These are phyloP conservation scores for Hippocampus mohnikei DNA, from an alignment of 2,113 vertebrate genomes.

Conservation along the genomic window DNA sequence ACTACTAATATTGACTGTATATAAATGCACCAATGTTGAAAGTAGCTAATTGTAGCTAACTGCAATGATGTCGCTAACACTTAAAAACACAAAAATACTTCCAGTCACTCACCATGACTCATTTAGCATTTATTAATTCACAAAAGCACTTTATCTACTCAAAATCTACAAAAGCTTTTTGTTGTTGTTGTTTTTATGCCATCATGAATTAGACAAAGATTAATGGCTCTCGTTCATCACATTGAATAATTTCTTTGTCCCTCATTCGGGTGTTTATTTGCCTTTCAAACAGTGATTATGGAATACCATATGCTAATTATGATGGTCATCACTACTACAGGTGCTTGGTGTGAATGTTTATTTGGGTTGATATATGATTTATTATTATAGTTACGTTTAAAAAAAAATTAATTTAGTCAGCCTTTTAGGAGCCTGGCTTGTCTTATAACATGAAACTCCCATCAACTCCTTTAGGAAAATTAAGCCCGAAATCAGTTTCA, in stretches of 20 bases:
- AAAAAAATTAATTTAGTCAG: neutral
- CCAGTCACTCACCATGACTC: neutral
- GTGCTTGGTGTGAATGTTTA: conserved; percentile 13
- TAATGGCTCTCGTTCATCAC: neutral
- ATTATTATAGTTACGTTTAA: too few species aligned
- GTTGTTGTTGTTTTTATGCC: too few species aligned
- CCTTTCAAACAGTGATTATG: neutral
- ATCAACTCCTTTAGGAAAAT: neutral
- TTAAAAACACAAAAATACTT: neutral
- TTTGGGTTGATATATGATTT: conserved; percentile 20
- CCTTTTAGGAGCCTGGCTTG: too few species aligned
- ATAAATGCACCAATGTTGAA: neutral
- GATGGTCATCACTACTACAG: neutral
- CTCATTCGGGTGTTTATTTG: conserved; percentile 1
- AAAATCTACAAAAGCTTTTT: neutral
- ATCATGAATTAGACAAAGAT: neutral
- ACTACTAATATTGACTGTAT: too few species aligned
- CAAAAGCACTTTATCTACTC: neutral
- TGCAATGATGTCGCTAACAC: neutral
- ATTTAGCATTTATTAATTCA: neutral
- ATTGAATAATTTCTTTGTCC: neutral
- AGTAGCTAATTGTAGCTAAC: neutral
- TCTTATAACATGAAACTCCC: too few species aligned
- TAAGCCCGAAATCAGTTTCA: neutral
- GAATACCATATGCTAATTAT: neutral